Conservation (phyloP, 2,113 vertebrate genomes). For the Myxocyprinus asiaticus region DNA sequence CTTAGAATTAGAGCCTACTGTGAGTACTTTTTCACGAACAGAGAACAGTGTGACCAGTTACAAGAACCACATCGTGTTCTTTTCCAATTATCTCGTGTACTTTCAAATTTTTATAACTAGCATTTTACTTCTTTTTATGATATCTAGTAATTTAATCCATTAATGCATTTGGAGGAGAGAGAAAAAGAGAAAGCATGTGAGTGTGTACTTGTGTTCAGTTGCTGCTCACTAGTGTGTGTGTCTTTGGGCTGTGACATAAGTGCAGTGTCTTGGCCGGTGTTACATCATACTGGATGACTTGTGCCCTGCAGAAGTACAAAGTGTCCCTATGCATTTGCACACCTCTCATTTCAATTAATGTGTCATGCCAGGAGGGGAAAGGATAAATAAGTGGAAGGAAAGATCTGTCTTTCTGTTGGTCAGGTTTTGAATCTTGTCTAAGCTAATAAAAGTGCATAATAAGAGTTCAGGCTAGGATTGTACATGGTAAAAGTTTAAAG, state of each 20-base stretch:
- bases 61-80: background rate
- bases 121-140: background rate
- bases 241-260: slow-evolving; percentile 10
- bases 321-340: slow-evolving; percentile 42
- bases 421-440: no score
- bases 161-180: background rate
- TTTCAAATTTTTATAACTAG: background rate
- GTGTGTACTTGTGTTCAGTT: slow-evolving; percentile 6
- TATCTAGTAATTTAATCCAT: background rate
- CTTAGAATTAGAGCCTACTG: background rate
- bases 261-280: slow-evolving; percentile 47
- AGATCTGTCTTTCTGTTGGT: no score
- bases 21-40: background rate
- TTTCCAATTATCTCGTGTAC: background rate
- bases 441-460: no score
- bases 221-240: background rate
- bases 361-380: background rate
- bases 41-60: background rate
- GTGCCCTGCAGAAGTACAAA: slow-evolving; percentile 27
- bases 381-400: no score
- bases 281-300: slow-evolving; percentile 50
- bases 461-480: no score
- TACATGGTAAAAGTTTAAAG: no score
- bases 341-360: slow-evolving; percentile 45
- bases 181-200: background rate